Percentiles rank a stretch among this genome's conserved stretches.
Evolutionary conservation across 2,113 vertebrate species (phyloP).

Genomic region (Alosa alosa): DNA sequence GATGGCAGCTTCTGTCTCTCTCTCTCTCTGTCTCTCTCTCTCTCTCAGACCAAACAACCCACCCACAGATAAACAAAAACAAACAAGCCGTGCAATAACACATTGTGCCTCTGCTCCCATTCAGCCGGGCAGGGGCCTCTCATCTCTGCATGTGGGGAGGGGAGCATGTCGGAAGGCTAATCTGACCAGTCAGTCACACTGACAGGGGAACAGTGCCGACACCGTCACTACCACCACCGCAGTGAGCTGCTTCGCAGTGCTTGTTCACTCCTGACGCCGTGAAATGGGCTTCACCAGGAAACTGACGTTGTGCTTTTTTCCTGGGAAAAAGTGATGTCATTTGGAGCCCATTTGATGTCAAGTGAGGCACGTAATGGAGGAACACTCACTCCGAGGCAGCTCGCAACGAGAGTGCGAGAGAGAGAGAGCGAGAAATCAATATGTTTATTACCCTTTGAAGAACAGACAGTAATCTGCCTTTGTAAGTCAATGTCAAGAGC

Average conservation of each 20-base stretch:
- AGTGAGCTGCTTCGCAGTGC: background rate
- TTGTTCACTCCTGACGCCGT: background rate
- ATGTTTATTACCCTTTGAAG: background rate
- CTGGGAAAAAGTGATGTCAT: background rate
- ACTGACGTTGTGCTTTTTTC: background rate
- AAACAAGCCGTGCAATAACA: background rate
- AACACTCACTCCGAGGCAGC: background rate
- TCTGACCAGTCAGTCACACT: background rate
- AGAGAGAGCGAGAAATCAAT: background rate
- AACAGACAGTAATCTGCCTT: background rate
- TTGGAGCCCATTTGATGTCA: background rate
- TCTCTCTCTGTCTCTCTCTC: background rate
- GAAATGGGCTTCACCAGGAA: background rate
- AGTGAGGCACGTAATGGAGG: background rate
- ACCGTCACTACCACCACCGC: background rate
- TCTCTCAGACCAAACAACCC: background rate
- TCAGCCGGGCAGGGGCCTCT: background rate
- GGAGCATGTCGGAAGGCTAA: constrained; percentile 1
- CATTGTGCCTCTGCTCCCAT: background rate
- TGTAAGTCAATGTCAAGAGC: background rate
- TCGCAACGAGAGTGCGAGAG: background rate
- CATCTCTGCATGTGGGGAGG: background rate
- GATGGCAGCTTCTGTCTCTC: background rate
- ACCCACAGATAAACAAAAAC: background rate
- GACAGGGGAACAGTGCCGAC: background rate